Conservation (phyloP, 2,797 vertebrate genomes). For the Euthynnus affinis region DNA sequence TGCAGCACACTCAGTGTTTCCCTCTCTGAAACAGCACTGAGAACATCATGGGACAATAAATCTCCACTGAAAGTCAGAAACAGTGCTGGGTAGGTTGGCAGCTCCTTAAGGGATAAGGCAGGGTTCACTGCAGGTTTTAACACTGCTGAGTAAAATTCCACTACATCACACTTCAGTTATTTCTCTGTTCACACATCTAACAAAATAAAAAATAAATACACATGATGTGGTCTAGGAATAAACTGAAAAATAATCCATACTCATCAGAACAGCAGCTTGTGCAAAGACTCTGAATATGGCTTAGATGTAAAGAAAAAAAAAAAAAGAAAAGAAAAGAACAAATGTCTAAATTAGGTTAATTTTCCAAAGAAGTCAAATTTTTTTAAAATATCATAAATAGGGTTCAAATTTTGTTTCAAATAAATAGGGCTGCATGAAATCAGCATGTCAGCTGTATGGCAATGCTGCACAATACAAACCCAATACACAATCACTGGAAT, state of each 20-base stretch:
- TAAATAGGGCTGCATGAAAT: neutral
- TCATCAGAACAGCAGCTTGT: neutral
- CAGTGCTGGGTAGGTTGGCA: constrained; percentile 1
- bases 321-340: neutral
- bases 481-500: neutral
- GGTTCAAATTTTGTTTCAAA: neutral
- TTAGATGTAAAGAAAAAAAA: neutral
- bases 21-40: constrained; percentile 49
- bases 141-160: constrained; percentile 13
- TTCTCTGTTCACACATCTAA: constrained; percentile 20
- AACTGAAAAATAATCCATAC: neutral
- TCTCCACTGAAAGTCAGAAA: constrained; percentile 8
- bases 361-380: neutral
- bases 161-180: neutral
- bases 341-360: neutral
- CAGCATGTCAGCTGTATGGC: neutral
- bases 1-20: constrained; percentile 10
- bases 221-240: neutral
- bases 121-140: constrained; percentile 11
- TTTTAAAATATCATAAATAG: neutral
- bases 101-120: constrained; percentile 8
- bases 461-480: neutral
- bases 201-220: constrained; percentile 8
- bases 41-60: constrained; percentile 21
- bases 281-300: neutral